phyloP scores from a whole-genome alignment of 2,888 invertebrate genomes.

The Himalopsyche tibetana region DNA sequence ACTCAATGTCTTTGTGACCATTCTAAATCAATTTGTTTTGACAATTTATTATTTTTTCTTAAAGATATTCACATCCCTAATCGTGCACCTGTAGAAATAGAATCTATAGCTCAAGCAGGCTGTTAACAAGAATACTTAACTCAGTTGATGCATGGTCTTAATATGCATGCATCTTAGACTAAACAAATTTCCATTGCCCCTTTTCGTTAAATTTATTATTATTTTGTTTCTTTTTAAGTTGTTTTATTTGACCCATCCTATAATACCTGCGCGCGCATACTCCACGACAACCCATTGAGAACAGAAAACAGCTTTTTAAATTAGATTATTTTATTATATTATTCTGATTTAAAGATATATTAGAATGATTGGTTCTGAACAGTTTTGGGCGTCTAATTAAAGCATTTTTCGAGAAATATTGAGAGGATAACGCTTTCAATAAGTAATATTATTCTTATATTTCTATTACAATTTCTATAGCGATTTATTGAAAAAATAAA shows the following conservation, averaged over 20 bases:
- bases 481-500: too few species aligned
- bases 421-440: too few species aligned
- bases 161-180: conserved; percentile 60
- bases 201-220: conserved; percentile 44
- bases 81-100: neutral
- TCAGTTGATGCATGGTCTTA: conserved; percentile 54
- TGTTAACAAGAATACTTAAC: conserved; percentile 58
- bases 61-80: neutral
- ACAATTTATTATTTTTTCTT: neutral
- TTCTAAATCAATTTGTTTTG: neutral
- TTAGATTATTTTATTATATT: too few species aligned
- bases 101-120: neutral
- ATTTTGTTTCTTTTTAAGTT: conserved; percentile 50
- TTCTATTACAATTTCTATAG: too few species aligned
- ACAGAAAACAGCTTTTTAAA: neutral
- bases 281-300: neutral
- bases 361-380: too few species aligned
- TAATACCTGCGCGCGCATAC: conserved; percentile 31
- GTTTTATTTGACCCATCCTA: conserved; percentile 15
- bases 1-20: neutral
- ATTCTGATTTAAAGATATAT: too few species aligned
- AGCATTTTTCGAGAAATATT: too few species aligned
- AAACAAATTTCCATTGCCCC: conserved; percentile 63
- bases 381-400: too few species aligned
- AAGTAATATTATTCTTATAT: too few species aligned